phyloP scores from a whole-genome alignment of 2,888 invertebrate genomes.

The Chymomyza amoena region DNA sequence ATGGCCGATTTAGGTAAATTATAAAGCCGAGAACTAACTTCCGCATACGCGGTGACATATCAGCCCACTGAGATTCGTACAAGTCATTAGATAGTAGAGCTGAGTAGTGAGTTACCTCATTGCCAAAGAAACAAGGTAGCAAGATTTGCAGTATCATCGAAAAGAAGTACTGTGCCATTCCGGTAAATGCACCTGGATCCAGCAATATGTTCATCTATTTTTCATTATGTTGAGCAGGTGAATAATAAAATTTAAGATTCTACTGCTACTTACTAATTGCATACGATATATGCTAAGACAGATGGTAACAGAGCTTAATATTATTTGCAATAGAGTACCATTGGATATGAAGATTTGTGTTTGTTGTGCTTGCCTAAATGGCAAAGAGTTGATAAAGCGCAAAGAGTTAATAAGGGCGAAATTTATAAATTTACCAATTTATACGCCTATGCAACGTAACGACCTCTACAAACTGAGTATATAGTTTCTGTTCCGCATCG shows the following conservation, averaged over 20 bases:
- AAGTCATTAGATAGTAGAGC: conserved; percentile 26
- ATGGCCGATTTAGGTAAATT: conserved; percentile 42
- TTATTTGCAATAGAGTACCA: conserved; percentile 40
- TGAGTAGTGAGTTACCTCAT: conserved; percentile 34
- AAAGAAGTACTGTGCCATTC: conserved; percentile 34
- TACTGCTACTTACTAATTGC: conserved; percentile 34
- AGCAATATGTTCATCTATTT: conserved; percentile 19
- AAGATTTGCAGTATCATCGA: conserved; percentile 47
- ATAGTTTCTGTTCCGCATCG: conserved; percentile 10
- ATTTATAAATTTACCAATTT: conserved; percentile 13
- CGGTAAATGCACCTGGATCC: conserved; percentile 17
- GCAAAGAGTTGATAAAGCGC: not conserved
- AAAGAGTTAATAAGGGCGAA: not conserved
- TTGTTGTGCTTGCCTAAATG: conserved; percentile 18
- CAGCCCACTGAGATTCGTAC: conserved; percentile 38
- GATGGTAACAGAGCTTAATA: conserved; percentile 40
- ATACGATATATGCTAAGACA: conserved; percentile 49
- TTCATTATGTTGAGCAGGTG: not conserved
- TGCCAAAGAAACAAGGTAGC: conserved; percentile 49
- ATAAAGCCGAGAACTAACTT: conserved; percentile 31
- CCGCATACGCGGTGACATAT: conserved; percentile 44
- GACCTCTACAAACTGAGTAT: conserved; percentile 21
- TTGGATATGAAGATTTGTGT: conserved; percentile 36
- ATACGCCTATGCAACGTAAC: conserved; percentile 37
- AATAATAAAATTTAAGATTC: not conserved